Evolutionary conservation across 2,113 vertebrate genomes (phyloP), one percentile per base, ranked within the genome.

Genomic region (Agelaius phoeniceus): DNA sequence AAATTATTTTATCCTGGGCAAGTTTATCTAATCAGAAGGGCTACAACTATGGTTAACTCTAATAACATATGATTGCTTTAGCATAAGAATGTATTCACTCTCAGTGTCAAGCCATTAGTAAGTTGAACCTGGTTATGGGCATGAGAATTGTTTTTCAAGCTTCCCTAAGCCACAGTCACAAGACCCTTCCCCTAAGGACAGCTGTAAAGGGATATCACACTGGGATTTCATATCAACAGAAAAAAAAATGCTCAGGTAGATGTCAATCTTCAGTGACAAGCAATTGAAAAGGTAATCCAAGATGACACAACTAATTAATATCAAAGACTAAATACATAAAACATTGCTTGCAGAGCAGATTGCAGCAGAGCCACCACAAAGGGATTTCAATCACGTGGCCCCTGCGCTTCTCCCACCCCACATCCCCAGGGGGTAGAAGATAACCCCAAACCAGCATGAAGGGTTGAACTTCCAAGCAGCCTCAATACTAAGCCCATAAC

Each of bases 261-360:
- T 63, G 33, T 76, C 69, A 65, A 8, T n/a, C 54, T 84, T 75
- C 67, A 65, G 24, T 33, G 68, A 69, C 51, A 80, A 87, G 51
- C 37, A 66, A 37, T 33, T 61, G n/a, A 89, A 76, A 95, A 88
- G 17, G 55, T 27, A 95, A 94, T 48, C 26, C 65, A 80, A 62
- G 84, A 44, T 0, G 1, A 89, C 18, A 58, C 7, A 88, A 59
- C 30, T 39, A 48, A 54, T 46, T 73, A 85, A 28, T 63, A 76
- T 28, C 55, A 87, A 87, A 83, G 43, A 77, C 57, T 61, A 48
- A 43, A 71, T 41, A 87, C 13, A 39, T 11, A 77, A 55, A 90
- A 55, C 2, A 2, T 15, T 43, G 62, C 61, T 68, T 65, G 43
- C 54, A 82, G 35, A 68, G 10, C 5, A 4, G 33, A 33, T 4